phyloP scores from a whole-genome alignment of 2,113 vertebrate species.

The Ammodramus savannarum region DNA sequence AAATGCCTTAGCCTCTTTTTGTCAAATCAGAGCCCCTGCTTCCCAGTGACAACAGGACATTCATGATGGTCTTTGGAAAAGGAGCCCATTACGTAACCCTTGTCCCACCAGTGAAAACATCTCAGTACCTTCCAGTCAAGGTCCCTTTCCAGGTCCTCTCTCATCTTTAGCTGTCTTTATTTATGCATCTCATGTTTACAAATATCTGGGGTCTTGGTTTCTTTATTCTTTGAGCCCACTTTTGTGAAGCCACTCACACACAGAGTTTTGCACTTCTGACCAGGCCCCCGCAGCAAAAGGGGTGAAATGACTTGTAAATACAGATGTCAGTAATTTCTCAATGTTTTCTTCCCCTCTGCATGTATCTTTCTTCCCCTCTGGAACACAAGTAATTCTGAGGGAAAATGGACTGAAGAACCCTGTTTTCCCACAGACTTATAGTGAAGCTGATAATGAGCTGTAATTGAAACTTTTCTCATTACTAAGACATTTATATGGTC shows the following conservation, averaged over 20 bases:
- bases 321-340: neutral
- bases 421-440: conserved; percentile 5
- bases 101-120: neutral
- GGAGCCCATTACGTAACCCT: neutral
- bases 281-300: neutral
- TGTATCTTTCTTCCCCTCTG: neutral
- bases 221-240: neutral
- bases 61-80: neutral
- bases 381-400: neutral
- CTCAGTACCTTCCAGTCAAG: neutral
- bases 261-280: neutral
- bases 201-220: neutral
- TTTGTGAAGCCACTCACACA: neutral
- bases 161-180: neutral
- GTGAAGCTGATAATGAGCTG: conserved; percentile 33
- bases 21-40: neutral
- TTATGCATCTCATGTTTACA: neutral
- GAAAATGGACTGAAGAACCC: neutral
- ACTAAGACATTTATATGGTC: conserved; percentile 30
- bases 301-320: neutral
- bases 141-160: neutral
- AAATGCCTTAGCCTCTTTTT: neutral
- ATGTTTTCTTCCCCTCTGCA: neutral
- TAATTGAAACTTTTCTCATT: conserved; percentile 57
- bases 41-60: neutral